Evolutionary conservation across 1,140 invertebrate genomes (phyloP).

Genomic region (Cecropterus lyciades): DNA sequence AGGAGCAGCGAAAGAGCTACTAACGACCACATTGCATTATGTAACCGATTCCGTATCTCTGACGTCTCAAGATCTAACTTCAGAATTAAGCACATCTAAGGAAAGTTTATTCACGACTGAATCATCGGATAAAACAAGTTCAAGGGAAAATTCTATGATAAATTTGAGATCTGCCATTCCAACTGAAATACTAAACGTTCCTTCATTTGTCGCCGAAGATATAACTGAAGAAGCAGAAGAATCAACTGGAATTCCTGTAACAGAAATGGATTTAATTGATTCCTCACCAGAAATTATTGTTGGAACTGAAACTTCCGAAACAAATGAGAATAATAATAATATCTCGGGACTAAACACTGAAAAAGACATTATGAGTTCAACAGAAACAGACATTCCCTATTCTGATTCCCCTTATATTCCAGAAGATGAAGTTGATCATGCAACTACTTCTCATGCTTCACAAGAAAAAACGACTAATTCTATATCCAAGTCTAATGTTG

Average conservation of each 20-base stretch:
- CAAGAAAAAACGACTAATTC: constrained; percentile 51
- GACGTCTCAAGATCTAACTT: constrained; percentile 41
- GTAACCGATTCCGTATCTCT: constrained; percentile 42
- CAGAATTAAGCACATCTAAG: constrained; percentile 44
- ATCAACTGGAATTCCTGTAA: constrained; percentile 41
- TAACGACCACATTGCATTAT: constrained; percentile 43
- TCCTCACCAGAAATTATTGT: constrained; percentile 38
- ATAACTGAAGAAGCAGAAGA: constrained; percentile 53
- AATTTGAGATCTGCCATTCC: constrained; percentile 70
- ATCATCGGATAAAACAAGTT: constrained; percentile 30
- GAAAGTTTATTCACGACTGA: constrained; percentile 44
- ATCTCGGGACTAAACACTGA: constrained; percentile 26
- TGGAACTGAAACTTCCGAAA: constrained; percentile 12
- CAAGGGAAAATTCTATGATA: constrained; percentile 64
- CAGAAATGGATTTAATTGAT: constrained; percentile 33
- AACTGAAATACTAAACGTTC: constrained; percentile 64
- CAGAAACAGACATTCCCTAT: constrained; percentile 28
- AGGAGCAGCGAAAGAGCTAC: constrained; percentile 47
- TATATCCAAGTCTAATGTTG: constrained; percentile 56
- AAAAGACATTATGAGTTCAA: constrained; percentile 25
- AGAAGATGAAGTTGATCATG: constrained; percentile 23
- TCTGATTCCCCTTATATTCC: constrained; percentile 32
- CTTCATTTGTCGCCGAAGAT: constrained; percentile 55
- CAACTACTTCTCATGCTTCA: constrained; percentile 34
- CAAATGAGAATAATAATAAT: constrained; percentile 5